Conservation (phyloP, 2,797 vertebrate species). For the Pangasius macronema region DNA sequence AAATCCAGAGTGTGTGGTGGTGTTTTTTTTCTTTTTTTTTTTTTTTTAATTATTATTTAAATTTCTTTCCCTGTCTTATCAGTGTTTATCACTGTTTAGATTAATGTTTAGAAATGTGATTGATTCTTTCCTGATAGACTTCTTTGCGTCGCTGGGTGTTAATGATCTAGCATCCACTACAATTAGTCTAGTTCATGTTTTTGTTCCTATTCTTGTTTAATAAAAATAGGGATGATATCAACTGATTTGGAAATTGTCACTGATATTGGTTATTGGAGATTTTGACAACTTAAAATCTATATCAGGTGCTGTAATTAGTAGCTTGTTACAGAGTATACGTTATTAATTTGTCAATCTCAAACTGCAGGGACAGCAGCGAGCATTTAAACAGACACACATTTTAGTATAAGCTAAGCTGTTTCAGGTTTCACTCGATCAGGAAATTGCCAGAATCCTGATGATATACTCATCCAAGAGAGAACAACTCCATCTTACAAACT, state of each 20-base stretch:
- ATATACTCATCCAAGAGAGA: background rate
- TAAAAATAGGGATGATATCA: background rate
- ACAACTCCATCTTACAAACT: background rate
- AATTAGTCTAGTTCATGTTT: background rate
- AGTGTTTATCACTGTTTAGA: background rate
- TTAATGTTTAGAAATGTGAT: background rate
- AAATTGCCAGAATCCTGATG: background rate
- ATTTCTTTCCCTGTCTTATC: background rate
- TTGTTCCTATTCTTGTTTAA: background rate
- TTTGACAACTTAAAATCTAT: background rate
- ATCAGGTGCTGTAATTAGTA: background rate
- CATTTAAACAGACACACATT: background rate
- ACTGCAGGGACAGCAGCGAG: background rate
- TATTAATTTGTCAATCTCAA: background rate
- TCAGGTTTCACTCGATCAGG: background rate
- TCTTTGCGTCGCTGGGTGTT: background rate
- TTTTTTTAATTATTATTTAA: too few species aligned
- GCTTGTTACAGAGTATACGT: background rate
- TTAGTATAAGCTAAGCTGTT: background rate
- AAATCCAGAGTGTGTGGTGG: too few species aligned
- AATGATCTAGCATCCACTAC: background rate
- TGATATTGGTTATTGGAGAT: background rate
- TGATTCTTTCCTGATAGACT: background rate
- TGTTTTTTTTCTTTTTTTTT: background rate
- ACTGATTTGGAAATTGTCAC: background rate